Evolutionary conservation across 2,888 invertebrate genomes (phyloP).

Genomic region (Germaria angustata): DNA sequence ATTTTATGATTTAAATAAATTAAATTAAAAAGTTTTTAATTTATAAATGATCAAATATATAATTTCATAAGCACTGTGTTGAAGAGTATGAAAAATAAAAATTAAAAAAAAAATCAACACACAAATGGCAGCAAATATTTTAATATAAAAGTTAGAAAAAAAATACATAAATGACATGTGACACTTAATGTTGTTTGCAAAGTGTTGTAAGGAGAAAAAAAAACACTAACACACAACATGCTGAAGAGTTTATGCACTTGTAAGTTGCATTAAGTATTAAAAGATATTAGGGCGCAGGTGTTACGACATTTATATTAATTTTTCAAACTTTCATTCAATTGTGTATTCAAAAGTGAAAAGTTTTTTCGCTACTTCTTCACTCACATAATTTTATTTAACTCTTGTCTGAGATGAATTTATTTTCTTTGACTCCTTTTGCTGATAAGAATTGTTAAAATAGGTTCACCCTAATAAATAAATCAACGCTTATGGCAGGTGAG

Average conservation of each 20-base stretch:
- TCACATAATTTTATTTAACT: too few species aligned
- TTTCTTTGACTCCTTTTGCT: too few species aligned
- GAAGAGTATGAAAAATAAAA: not conserved
- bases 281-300: constrained; percentile 18
- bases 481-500: constrained; percentile 50
- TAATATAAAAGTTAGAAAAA: constrained; percentile 24
- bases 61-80: not conserved
- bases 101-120: not conserved
- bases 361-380: too few species aligned
- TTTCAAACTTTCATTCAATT: too few species aligned
- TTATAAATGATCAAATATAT: not conserved
- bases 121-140: constrained; percentile 11
- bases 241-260: constrained; percentile 21
- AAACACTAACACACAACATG: not conserved
- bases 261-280: not conserved
- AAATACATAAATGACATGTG: constrained; percentile 55
- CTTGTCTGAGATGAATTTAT: too few species aligned
- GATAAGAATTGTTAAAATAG: not conserved
- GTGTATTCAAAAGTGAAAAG: too few species aligned
- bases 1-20: constrained; percentile 2
- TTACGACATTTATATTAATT: too few species aligned
- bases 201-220: not conserved
- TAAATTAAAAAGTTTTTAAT: constrained; percentile 11
- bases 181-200: constrained; percentile 45
- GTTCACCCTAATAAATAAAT: constrained; percentile 1